Percentiles rank a stretch among this genome's conserved stretches.
These are phyloP conservation scores for Diglossa brunneiventris DNA, from an alignment of 2,113 vertebrate species.

Conservation along the genomic window DNA sequence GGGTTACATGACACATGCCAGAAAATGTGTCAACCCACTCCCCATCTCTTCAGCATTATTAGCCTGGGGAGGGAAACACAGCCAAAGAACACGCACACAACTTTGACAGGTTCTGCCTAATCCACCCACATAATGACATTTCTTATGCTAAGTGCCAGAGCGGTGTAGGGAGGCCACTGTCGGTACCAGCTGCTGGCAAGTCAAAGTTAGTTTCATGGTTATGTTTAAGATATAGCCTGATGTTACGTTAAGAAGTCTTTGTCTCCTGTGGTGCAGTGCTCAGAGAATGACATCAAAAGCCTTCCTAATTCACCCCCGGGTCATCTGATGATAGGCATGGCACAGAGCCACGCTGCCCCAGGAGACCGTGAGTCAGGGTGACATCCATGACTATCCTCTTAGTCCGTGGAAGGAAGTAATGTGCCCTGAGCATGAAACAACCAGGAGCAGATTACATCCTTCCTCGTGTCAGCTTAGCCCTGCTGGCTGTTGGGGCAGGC, in stretches of 20 bases:
- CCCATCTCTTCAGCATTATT: constrained; percentile 34
- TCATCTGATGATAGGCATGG: constrained; percentile 33
- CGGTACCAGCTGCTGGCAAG: constrained; percentile 58
- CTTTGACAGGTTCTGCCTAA: constrained; percentile 68
- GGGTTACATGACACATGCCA: constrained; percentile 43
- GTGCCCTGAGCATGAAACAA: not conserved
- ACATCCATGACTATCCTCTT: constrained; percentile 38
- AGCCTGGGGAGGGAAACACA: constrained; percentile 40
- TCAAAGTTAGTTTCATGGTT: constrained; percentile 62
- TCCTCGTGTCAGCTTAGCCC: not conserved
- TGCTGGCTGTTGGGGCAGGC: not conserved
- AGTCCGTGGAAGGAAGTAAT: constrained; percentile 36
- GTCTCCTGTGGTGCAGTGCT: not conserved
- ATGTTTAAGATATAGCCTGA: constrained; percentile 37
- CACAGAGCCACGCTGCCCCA: not conserved
- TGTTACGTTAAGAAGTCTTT: constrained; percentile 35
- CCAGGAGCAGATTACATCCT: constrained; percentile 44
- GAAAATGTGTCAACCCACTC: constrained; percentile 61
- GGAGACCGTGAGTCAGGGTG: not conserved
- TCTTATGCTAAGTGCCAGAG: constrained; percentile 61
- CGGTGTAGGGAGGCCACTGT: constrained; percentile 41
- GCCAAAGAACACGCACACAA: constrained; percentile 36
- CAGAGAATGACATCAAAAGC: constrained; percentile 57
- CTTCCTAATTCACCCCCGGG: not conserved
- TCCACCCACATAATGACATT: constrained; percentile 59